Conservation (phyloP, 2,888 invertebrate species). For the Gasteruption jaculator region DNA sequence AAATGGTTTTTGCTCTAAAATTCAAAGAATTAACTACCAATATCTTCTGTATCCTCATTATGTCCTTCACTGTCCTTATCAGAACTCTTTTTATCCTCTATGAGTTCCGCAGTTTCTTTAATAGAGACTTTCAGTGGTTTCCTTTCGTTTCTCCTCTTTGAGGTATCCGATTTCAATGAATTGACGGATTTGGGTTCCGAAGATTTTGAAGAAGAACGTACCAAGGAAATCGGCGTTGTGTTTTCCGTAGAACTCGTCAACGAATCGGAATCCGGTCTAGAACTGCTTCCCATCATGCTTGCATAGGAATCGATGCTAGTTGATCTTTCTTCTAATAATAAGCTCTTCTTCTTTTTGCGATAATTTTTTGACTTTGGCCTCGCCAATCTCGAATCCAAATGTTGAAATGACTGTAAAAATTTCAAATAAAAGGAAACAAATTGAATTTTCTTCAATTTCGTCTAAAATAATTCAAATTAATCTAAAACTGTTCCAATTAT, state of each 20-base stretch:
- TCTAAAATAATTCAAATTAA: neutral
- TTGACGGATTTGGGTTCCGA: constrained; percentile 33
- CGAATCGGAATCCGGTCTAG: constrained; percentile 40
- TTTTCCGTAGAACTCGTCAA: constrained; percentile 37
- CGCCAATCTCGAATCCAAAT: constrained; percentile 23
- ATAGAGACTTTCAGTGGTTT: constrained; percentile 50
- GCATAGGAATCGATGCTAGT: constrained; percentile 38
- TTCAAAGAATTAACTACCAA: too few species aligned
- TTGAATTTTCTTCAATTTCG: constrained; percentile 20
- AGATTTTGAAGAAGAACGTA: constrained; percentile 33
- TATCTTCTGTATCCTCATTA: constrained; percentile 17
- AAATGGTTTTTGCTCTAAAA: too few species aligned
- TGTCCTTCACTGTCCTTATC: constrained; percentile 13
- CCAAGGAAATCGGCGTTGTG: constrained; percentile 28
- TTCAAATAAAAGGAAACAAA: constrained; percentile 28
- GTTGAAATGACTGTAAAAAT: constrained; percentile 29
- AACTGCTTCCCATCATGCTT: constrained; percentile 32
- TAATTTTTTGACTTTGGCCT: constrained; percentile 19
- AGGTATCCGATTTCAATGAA: constrained; percentile 29
- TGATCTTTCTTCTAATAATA: constrained; percentile 27
- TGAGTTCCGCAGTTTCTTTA: constrained; percentile 51
- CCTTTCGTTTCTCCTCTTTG: constrained; percentile 44
- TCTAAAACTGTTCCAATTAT: neutral
- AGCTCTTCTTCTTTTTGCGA: constrained; percentile 30
- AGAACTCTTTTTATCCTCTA: constrained; percentile 38